Base-by-base conservation (phyloP, 2,797 vertebrate species). In the Parauchenoglanis punctatus region DNA sequence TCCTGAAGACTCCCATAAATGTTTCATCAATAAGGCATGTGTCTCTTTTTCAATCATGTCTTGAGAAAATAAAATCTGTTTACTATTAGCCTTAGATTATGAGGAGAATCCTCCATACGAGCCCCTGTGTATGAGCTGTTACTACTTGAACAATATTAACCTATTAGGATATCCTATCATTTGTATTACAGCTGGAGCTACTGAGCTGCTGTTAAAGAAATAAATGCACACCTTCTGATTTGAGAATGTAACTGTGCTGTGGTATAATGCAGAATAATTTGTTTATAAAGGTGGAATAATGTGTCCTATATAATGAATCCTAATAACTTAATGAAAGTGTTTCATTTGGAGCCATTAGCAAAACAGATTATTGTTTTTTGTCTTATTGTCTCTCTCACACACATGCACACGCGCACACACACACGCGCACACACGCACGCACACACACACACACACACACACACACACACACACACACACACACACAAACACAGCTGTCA, bases 391-490 rank as follows among this genome's bases (percentile, higher is more conserved):
- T 20, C 0, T 58, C 76, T 56, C 23, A 17, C 18, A 13, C 67
- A 25, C 17, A 15, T 23, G 85, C 68, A 61, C 70, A 76, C 67
- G n/a, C n/a, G n/a, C n/a, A n/a, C n/a, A n/a, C n/a, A n/a, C n/a
- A n/a, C n/a, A n/a, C n/a, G n/a, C n/a, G n/a, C n/a, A n/a, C n/a
- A n/a, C n/a, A n/a, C n/a, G n/a, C n/a, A n/a, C n/a, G n/a, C n/a
- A n/a, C n/a, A 72, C 82, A 72, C 49, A 40, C 65, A 75, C 35
- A 84, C 54, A 20, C 59, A 35, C 35, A 35, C 75, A 80, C 73
- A 65, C 73, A 67, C 59, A 65, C 73, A 44, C 65, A 83, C 31
- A 87, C 58, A 56, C 81, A 85, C 73, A 77, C 59, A 77, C 46
- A 78, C 46, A 77, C 59, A 70, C 58, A 85, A 13, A 87, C 46